A percentile compares a stretch with the other conserved stretches of the same genome.
These are phyloP conservation scores for Drosophila biarmipes DNA, from an alignment of 1,140 invertebrate species.

Conservation along the genomic window DNA sequence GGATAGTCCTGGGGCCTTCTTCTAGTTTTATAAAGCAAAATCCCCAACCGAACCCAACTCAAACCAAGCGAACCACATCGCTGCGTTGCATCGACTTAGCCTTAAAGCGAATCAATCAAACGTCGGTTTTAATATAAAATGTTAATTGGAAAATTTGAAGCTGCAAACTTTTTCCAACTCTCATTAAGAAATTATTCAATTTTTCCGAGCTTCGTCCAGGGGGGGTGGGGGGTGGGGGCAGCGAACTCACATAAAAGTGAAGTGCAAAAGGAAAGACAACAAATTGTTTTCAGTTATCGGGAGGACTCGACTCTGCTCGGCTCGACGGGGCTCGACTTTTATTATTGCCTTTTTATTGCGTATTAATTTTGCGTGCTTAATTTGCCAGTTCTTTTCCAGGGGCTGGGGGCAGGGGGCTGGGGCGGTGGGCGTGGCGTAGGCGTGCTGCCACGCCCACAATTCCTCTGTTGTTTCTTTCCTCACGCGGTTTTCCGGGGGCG, in stretches of 20 bases:
- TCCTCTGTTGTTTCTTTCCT: constrained; percentile 21
- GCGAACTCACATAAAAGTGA: constrained; percentile 46
- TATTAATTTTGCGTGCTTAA: constrained; percentile 83
- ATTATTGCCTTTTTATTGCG: constrained; percentile 83
- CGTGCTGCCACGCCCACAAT: constrained; percentile 11
- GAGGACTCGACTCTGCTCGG: constrained; percentile 5
- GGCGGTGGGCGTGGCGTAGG: constrained; percentile 25
- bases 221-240: not conserved
- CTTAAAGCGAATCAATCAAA: constrained; percentile 78
- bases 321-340: constrained; percentile 55
- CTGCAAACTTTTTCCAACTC: constrained; percentile 39
- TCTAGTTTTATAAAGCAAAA: constrained; percentile 20
- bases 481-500: constrained; percentile 42
- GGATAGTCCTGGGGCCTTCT: not conserved
- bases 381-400: constrained; percentile 50
- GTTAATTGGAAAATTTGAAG: constrained; percentile 69
- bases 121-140: constrained; percentile 73
- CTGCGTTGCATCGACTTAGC: constrained; percentile 7
- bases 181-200: constrained; percentile 76
- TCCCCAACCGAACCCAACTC: not conserved
- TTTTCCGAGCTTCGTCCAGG: constrained; percentile 16
- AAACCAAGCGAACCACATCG: constrained; percentile 19
- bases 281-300: constrained; percentile 75
- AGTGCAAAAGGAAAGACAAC: constrained; percentile 54
- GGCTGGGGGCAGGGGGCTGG: not conserved